Evolutionary conservation across 2,888 invertebrate species (phyloP).

Genomic region (Opisthograptis luteolata): DNA sequence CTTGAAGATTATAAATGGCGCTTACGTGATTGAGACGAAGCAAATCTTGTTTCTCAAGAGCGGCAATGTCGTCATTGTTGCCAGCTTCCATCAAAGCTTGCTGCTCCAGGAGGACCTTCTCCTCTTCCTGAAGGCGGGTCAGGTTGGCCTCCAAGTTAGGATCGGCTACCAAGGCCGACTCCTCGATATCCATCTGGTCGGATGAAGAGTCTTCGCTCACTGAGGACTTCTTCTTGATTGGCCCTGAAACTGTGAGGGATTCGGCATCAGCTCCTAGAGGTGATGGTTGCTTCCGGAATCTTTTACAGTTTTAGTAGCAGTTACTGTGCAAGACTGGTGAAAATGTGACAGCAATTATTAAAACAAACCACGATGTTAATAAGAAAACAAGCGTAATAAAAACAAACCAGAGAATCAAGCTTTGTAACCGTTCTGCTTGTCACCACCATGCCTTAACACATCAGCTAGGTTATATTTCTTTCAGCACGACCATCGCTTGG

Average conservation of each 20-base stretch:
- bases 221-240: constrained; percentile 95
- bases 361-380: too few species aligned
- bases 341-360: too few species aligned
- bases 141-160: constrained; percentile 67
- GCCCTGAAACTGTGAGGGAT: constrained; percentile 85
- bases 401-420: too few species aligned
- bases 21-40: constrained; percentile 70
- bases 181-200: constrained; percentile 96
- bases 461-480: too few species aligned
- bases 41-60: constrained; percentile 69
- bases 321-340: too few species aligned
- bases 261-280: neutral
- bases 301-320: too few species aligned
- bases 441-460: too few species aligned
- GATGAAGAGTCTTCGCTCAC: constrained; percentile 93
- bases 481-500: too few species aligned
- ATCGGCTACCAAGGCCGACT: constrained; percentile 88
- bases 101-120: constrained; percentile 89
- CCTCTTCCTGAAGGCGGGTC: constrained; percentile 85
- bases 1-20: neutral
- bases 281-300: too few species aligned
- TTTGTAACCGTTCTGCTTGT: too few species aligned
- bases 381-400: too few species aligned
- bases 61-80: constrained; percentile 66
- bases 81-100: constrained; percentile 88